Conservation (phyloP, 2,888 invertebrate species). For the Xestoiulus laeticollis region DNA sequence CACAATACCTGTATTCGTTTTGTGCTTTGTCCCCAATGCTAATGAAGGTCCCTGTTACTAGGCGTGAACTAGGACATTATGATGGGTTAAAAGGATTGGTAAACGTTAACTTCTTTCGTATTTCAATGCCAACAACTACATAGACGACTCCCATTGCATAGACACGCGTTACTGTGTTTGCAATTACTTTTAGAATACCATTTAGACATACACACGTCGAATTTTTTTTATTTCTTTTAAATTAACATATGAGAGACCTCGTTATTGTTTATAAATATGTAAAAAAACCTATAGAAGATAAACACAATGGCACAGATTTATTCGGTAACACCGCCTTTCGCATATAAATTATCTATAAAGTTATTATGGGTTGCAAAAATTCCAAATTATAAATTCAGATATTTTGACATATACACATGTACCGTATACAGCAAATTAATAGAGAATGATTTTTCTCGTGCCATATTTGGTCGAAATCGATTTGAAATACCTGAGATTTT, state of each 20-base stretch:
- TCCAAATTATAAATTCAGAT: too few relatives aligned
- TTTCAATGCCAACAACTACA: slow-evolving; percentile 42
- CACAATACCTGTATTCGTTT: not conserved
- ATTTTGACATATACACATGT: too few relatives aligned
- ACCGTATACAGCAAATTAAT: not conserved
- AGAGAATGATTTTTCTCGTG: not conserved
- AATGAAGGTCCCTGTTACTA: slow-evolving; percentile 45
- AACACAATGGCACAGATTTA: not conserved
- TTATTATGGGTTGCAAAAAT: not conserved
- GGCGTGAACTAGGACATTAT: slow-evolving; percentile 46
- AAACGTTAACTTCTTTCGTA: slow-evolving; percentile 13
- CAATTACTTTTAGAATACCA: not conserved
- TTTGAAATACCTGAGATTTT: too few relatives aligned
- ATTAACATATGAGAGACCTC: not conserved
- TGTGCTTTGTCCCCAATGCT: slow-evolving; percentile 6
- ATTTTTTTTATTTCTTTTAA: not conserved
- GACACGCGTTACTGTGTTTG: not conserved
- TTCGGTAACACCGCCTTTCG: not conserved
- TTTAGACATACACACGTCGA: not conserved
- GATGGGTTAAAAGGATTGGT: slow-evolving; percentile 10
- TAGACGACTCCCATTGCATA: not conserved
- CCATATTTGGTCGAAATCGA: too few relatives aligned
- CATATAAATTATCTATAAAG: not conserved
- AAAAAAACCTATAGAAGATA: not conserved
- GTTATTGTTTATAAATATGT: not conserved